Base-by-base conservation (phyloP, 2,888 invertebrate species). In the Laspeyria flexula region DNA sequence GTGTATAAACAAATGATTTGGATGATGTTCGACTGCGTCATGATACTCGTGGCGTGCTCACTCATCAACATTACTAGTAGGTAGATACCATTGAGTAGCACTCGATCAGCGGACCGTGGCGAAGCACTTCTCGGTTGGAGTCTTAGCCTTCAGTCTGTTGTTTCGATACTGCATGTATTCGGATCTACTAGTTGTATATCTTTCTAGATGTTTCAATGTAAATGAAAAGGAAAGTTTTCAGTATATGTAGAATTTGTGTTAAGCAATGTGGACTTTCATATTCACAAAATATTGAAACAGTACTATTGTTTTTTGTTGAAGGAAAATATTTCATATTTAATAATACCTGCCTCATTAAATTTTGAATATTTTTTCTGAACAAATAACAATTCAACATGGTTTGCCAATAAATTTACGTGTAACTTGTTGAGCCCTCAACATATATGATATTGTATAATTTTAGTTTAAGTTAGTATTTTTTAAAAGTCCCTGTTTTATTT, bases 31-130 rank as follows among this genome's bases (percentile, higher is more conserved):
- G 60, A 50, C 56, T 62, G 52, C 35, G 52, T 51, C 46, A 43
- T 43, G 52, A 43, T 53, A 11, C 43, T 29, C 21, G 58, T 47
- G 46, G 57, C 57, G 71, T 73, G 61, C 60, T 61, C 62, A 49
- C 68, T 71, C 66, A 67, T 72, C 69, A 75, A 77, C 74, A 80
- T 82, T 75, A 79, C 73, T 73, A 75, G 75, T 75, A 5, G 21
- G 21, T 68, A n/a, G n/a, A n/a, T n/a, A n/a, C 68, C 77, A 79
- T 81, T 83, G 74, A 77, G 88, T 87, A 85, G 90, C 90, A 86
- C 88, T 81, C 80, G 80, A 81, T 46, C 73, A 73, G 65, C 82
- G 79, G 70, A 83, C 83, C 90, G 86, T 85, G 71, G 73, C 81
- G 73, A 51, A 67, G 74, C 70, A 71, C 73, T 74, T 83, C 84